These are phyloP conservation scores for Haplotaxodon microlepis DNA, from an alignment of 2,113 vertebrate genomes.

Conservation along the genomic window DNA sequence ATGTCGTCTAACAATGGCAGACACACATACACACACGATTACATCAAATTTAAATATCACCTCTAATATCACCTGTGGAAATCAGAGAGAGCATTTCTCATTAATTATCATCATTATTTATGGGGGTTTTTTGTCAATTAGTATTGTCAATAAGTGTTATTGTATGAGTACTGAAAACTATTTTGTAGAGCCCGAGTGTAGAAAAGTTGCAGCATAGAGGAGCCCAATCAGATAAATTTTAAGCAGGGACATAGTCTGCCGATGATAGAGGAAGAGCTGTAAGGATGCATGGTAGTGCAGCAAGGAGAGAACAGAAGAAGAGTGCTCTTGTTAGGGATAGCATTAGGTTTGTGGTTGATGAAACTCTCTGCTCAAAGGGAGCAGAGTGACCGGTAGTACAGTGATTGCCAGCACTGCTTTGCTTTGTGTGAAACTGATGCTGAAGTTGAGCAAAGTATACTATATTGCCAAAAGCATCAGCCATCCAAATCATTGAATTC, in stretches of 20 bases:
- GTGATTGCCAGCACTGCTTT: not conserved
- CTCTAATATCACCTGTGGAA: not conserved
- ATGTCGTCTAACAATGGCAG: not conserved
- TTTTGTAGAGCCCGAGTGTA: not conserved
- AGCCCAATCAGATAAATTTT: not conserved
- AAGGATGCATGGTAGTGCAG: not conserved
- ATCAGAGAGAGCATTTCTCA: not conserved
- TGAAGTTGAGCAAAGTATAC: not conserved
- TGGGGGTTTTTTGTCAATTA: accelerated
- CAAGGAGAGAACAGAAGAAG: not conserved
- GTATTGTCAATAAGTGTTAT: not conserved
- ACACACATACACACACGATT: not conserved
- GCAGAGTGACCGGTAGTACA: not conserved
- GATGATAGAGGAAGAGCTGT: not conserved
- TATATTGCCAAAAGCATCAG: not conserved
- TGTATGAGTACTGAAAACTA: not conserved
- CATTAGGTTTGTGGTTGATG: not conserved
- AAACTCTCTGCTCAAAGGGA: not conserved
- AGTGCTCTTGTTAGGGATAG: not conserved
- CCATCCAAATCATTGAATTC: not conserved
- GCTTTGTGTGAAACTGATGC: not conserved
- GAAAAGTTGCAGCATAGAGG: not conserved
- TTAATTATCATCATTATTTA: not conserved
- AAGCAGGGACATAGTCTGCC: not conserved
- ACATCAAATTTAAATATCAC: not conserved